These are phyloP conservation scores for Fistularia commersonii DNA, from an alignment of 2,797 vertebrate species.

Conservation along the genomic window DNA sequence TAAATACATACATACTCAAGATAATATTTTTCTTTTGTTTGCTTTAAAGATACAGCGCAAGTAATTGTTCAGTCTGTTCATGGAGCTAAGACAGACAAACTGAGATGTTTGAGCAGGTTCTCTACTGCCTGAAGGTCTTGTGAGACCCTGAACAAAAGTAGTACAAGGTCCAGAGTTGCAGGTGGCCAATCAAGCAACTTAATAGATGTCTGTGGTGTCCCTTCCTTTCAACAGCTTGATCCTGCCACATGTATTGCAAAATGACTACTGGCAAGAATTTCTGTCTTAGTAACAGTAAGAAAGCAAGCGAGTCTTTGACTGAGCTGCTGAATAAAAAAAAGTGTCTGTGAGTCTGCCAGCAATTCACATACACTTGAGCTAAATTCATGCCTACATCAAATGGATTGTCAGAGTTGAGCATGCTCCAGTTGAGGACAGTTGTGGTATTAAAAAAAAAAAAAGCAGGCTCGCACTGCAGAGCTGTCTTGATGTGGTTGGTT, in stretches of 20 bases:
- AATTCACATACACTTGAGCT: conserved; percentile 4
- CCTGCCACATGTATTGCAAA: conserved; percentile 10
- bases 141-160: conserved; percentile 49
- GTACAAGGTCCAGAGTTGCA: conserved; percentile 22
- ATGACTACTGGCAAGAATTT: conserved; percentile 11
- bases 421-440: conserved; percentile 2
- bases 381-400: conserved; percentile 10
- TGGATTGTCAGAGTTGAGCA: conserved; percentile 7
- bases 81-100: conserved; percentile 22
- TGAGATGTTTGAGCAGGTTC: conserved; percentile 15
- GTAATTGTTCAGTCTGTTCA: conserved; percentile 27
- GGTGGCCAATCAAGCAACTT: conserved; percentile 16
- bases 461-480: not conserved
- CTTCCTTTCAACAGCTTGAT: conserved; percentile 27
- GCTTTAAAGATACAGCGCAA: conserved; percentile 15
- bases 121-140: conserved; percentile 20
- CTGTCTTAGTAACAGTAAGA: not conserved
- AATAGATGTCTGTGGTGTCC: conserved; percentile 30
- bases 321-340: conserved; percentile 4
- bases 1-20: not conserved
- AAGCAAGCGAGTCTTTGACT: conserved; percentile 1
- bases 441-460: not conserved
- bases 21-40: not conserved
- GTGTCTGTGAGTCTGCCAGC: conserved; percentile 13
- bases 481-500: conserved; percentile 7